Evolutionary conservation across 2,888 invertebrate genomes (phyloP).

Genomic region (Athalia circularis): DNA sequence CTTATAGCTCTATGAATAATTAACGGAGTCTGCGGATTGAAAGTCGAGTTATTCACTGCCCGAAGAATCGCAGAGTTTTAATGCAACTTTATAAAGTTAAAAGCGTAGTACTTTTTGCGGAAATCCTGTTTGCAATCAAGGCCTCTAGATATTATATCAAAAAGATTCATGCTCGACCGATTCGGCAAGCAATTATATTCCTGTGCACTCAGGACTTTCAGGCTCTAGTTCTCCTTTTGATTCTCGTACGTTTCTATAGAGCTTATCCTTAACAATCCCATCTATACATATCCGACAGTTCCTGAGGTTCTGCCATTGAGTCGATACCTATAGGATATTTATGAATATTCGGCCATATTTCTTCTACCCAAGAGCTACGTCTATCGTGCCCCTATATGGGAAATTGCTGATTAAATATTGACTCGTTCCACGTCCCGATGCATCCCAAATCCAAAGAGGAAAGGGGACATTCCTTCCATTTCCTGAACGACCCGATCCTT

Average conservation of each 20-base stretch:
- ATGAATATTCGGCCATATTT: constrained; percentile 43
- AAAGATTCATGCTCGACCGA: constrained; percentile 66
- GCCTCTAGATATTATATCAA: constrained; percentile 62
- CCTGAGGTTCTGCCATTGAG: constrained; percentile 38
- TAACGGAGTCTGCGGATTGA: not conserved
- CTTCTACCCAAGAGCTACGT: constrained; percentile 15
- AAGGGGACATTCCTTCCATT: constrained; percentile 7
- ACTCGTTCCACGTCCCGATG: constrained; percentile 22
- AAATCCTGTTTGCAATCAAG: constrained; percentile 70
- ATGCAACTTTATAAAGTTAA: not conserved
- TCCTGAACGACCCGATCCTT: constrained; percentile 13
- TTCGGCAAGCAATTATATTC: constrained; percentile 66
- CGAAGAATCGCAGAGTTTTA: not conserved
- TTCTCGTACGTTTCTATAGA: constrained; percentile 4
- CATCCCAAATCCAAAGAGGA: constrained; percentile 24
- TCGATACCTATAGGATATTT: constrained; percentile 36
- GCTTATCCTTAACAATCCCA: constrained; percentile 16
- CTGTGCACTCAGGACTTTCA: constrained; percentile 49
- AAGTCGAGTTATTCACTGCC: not conserved
- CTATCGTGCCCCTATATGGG: constrained; percentile 35
- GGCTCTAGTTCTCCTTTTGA: constrained; percentile 45
- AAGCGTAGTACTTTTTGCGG: constrained; percentile 59
- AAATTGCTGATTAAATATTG: constrained; percentile 41
- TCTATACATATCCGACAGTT: constrained; percentile 39
- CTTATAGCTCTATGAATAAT: not conserved